Percentiles rank a stretch among this genome's conserved stretches.
Evolutionary conservation across 2,113 vertebrate genomes (phyloP).

Genomic region (Chauna torquata): DNA sequence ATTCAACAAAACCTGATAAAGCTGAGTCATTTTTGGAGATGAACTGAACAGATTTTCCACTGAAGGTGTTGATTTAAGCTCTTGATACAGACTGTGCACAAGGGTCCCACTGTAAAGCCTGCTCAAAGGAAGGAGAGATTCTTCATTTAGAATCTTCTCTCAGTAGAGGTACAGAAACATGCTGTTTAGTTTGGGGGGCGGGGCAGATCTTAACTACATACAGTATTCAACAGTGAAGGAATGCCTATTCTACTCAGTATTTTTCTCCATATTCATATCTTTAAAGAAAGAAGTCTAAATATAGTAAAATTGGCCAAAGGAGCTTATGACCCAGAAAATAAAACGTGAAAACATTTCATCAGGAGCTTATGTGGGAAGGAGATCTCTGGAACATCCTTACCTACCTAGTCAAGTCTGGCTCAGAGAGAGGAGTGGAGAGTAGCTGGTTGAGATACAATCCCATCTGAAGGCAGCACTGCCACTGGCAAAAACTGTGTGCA

Average conservation of each 20-base stretch:
- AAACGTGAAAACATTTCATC: background rate
- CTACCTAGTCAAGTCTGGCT: constrained; percentile 86
- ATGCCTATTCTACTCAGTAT: background rate
- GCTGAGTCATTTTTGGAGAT: constrained; percentile 71
- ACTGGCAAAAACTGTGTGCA: constrained; percentile 89
- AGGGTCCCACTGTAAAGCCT: constrained; percentile 91
- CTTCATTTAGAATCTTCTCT: background rate
- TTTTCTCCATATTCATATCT: background rate
- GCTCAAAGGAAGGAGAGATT: background rate
- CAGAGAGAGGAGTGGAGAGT: constrained; percentile 80
- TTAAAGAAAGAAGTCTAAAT: background rate
- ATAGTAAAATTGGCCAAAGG: background rate
- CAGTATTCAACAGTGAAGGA: background rate
- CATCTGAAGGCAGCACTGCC: constrained; percentile 92
- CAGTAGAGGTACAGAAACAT: background rate
- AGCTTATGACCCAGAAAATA: background rate
- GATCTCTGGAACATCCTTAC: constrained; percentile 69
- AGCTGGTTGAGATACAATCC: constrained; percentile 88
- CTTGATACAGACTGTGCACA: constrained; percentile 79
- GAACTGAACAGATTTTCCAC: constrained; percentile 75
- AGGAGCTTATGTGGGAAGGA: background rate
- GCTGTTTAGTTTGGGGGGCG: too few species aligned
- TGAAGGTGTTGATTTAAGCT: constrained; percentile 68
- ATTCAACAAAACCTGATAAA: constrained; percentile 74
- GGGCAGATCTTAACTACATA: too few species aligned